Evolutionary conservation across 2,797 vertebrate genomes (phyloP).

Genomic region (Podargus strigoides): DNA sequence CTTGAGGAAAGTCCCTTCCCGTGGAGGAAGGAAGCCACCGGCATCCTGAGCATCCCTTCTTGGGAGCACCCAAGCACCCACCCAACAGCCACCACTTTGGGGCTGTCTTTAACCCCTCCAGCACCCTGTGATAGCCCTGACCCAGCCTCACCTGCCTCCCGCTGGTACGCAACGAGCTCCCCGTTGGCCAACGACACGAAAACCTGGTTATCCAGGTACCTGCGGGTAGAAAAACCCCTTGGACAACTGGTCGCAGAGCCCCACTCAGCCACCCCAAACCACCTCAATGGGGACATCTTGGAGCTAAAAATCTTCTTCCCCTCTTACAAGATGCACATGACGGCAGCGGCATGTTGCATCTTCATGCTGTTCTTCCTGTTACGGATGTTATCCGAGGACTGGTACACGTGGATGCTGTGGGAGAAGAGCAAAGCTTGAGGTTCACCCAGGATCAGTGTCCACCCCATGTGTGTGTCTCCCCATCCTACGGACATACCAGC

Average conservation of each 20-base stretch:
- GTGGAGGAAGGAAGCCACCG: fast-evolving
- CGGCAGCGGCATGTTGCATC: slow-evolving; percentile 91
- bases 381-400: slow-evolving; percentile 97
- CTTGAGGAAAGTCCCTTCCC: background rate
- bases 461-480: fast-evolving
- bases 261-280: background rate
- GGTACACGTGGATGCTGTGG: slow-evolving; percentile 94
- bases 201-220: slow-evolving; percentile 95
- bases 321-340: slow-evolving; percentile 92
- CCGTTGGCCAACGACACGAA: slow-evolving; percentile 95
- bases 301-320: background rate
- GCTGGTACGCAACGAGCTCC: slow-evolving; percentile 92
- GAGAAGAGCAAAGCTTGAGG: background rate
- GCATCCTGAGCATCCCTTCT: background rate
- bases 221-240: slow-evolving; percentile 21
- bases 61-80: background rate
- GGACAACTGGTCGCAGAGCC: background rate
- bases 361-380: slow-evolving; percentile 99
- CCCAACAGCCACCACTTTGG: background rate
- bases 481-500: slow-evolving; percentile 78
- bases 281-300: fast-evolving
- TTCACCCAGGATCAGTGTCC: fast-evolving
- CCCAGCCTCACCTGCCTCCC: slow-evolving; percentile 86
- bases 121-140: fast-evolving
- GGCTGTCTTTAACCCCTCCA: background rate